Evolutionary conservation across 1,140 invertebrate genomes (phyloP).

Genomic region (Melitaea cinxia): DNA sequence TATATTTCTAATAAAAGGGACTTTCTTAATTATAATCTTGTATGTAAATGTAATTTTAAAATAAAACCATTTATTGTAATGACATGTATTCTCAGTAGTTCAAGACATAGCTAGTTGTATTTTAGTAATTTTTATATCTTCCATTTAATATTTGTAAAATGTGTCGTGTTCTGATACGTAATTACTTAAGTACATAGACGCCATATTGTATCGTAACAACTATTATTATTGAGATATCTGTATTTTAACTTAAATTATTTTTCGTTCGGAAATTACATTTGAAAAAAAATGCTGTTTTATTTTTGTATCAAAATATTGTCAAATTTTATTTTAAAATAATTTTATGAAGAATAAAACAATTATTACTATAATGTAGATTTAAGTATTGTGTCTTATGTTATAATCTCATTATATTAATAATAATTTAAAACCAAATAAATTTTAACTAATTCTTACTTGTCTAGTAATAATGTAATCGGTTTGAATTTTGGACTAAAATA

Average conservation of each 20-base stretch:
- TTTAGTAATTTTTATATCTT: not conserved
- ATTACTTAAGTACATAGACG: too few relatives aligned
- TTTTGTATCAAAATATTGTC: not conserved
- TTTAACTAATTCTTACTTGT: constrained; percentile 7
- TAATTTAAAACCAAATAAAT: constrained; percentile 11
- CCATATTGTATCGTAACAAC: too few relatives aligned
- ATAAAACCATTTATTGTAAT: not conserved
- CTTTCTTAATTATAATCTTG: not conserved
- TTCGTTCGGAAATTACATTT: not conserved
- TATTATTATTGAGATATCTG: too few relatives aligned
- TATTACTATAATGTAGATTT: too few relatives aligned
- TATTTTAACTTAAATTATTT: too few relatives aligned
- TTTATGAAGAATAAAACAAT: too few relatives aligned
- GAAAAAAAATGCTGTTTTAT: not conserved
- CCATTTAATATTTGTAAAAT: too few relatives aligned
- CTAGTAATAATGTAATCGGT: constrained; percentile 25
- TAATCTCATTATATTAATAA: constrained; percentile 24
- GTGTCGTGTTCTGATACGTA: too few relatives aligned
- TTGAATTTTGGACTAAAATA: constrained; percentile 35
- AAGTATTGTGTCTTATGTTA: too few relatives aligned
- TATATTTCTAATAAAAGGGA: constrained; percentile 14
- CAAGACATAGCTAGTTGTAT: too few relatives aligned
- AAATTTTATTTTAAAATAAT: too few relatives aligned
- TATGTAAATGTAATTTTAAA: not conserved
- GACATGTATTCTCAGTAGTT: not conserved